A percentile compares a stretch with the other conserved stretches of the same genome.
Evolutionary conservation across 2,888 invertebrate species (phyloP).

Genomic region (Brachynemurus nebulosus): DNA sequence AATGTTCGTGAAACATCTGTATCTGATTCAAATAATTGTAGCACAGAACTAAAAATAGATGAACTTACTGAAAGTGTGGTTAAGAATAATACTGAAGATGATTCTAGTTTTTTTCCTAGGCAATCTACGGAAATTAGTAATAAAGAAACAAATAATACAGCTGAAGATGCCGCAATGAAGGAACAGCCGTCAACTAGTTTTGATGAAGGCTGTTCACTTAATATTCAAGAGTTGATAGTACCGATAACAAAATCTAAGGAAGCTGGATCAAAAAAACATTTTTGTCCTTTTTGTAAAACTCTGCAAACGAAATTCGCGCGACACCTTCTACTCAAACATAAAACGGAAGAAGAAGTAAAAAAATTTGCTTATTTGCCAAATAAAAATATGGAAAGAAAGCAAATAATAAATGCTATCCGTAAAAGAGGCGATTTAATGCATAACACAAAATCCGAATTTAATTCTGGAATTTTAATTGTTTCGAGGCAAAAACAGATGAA

Average conservation of each 20-base stretch:
- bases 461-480: slow-evolving; percentile 16
- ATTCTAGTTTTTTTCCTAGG: too few relatives aligned
- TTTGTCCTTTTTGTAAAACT: slow-evolving; percentile 18
- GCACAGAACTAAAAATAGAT: too few relatives aligned
- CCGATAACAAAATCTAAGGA: neutral
- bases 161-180: too few relatives aligned
- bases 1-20: too few relatives aligned
- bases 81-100: too few relatives aligned
- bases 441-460: slow-evolving; percentile 9
- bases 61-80: too few relatives aligned
- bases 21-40: too few relatives aligned
- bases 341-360: slow-evolving; percentile 14
- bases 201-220: too few relatives aligned
- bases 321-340: slow-evolving; percentile 14
- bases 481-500: slow-evolving; percentile 13
- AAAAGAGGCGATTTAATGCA: slow-evolving; percentile 8
- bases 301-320: slow-evolving; percentile 17
- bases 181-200: too few relatives aligned
- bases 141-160: too few relatives aligned
- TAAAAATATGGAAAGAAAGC: neutral
- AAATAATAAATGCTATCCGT: slow-evolving; percentile 14
- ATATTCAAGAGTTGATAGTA: neutral
- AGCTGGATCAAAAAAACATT: slow-evolving; percentile 13
- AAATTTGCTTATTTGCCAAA: slow-evolving; percentile 12
- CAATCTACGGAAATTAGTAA: too few relatives aligned